Conservation (phyloP, 2,797 vertebrate genomes). For the Pempheris klunzingeri region DNA sequence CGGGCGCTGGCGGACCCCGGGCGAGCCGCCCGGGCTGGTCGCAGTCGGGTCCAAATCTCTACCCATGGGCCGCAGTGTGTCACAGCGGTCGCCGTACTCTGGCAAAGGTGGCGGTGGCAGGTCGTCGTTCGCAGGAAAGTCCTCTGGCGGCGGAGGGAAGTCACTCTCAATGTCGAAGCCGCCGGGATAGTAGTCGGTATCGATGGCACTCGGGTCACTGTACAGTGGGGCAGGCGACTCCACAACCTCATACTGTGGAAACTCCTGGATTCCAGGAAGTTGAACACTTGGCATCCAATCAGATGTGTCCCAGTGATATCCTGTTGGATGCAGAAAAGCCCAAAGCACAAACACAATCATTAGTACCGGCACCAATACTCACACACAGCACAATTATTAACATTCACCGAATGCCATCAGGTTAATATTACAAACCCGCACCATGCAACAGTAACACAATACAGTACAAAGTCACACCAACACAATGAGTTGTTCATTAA, state of each 20-base stretch:
- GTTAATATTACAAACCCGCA: conserved; percentile 74
- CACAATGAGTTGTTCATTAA: conserved; percentile 48
- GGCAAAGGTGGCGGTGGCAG: conserved; percentile 92
- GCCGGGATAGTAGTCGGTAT: conserved; percentile 98
- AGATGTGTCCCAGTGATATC: conserved; percentile 99
- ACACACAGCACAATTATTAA: background rate
- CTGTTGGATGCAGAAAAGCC: conserved; percentile 76
- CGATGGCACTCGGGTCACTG: conserved; percentile 93
- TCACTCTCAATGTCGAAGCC: conserved; percentile 98
- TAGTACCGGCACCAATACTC: background rate
- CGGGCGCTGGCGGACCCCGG: conserved; percentile 86
- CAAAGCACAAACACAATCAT: conserved; percentile 31
- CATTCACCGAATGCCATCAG: background rate
- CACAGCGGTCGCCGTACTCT: conserved; percentile 90
- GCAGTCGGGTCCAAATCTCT: conserved; percentile 81
- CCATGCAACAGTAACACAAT: conserved; percentile 76
- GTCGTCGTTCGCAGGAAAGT: conserved; percentile 93
- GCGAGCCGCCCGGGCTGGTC: conserved; percentile 83
- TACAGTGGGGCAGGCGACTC: conserved; percentile 92
- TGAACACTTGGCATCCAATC: conserved; percentile 99
- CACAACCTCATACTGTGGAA: conserved; percentile 95
- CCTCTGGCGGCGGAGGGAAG: conserved; percentile 96
- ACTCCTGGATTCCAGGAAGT: conserved; percentile 98
- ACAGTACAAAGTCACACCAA: conserved; percentile 51
- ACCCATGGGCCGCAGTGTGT: conserved; percentile 88